A percentile compares a stretch with the other conserved stretches of the same genome.
Conservation (phyloP, 1,140 invertebrate genomes). For the Pachypeltis micranthus region DNA sequence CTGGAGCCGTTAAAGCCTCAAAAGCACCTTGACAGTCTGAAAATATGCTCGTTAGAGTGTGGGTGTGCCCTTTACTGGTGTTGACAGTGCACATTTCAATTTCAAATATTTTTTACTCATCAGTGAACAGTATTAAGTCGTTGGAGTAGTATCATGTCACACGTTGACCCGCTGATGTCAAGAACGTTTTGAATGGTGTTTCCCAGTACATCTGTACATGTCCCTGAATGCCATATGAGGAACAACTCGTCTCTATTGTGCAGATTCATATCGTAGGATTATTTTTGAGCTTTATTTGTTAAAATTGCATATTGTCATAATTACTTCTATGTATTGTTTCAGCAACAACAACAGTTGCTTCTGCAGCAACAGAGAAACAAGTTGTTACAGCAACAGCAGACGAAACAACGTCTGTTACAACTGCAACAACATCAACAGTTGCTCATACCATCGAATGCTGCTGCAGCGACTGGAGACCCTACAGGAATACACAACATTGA, state of each 20-base stretch:
- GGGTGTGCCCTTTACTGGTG: too few species aligned
- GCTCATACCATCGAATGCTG: slow-evolving; percentile 50
- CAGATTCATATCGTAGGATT: too few species aligned
- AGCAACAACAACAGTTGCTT: slow-evolving; percentile 21
- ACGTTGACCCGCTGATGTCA: too few species aligned
- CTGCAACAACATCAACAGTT: slow-evolving; percentile 60
- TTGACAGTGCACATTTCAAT: too few species aligned
- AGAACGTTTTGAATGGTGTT: too few species aligned
- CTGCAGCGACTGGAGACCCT: slow-evolving; percentile 33
- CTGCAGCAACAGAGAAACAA: slow-evolving; percentile 29
- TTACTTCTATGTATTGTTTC: slow-evolving; percentile 11
- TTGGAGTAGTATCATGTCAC: too few species aligned
- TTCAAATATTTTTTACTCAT: too few species aligned
- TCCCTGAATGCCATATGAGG: not conserved
- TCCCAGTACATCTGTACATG: too few species aligned
- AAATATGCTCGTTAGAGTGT: too few species aligned
- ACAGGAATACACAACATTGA: slow-evolving; percentile 59
- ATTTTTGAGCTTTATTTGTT: not conserved
- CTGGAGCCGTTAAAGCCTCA: too few species aligned
- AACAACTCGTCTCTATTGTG: not conserved
- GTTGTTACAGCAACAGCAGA: slow-evolving; percentile 32
- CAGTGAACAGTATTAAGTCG: too few species aligned
- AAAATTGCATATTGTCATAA: slow-evolving; percentile 1
- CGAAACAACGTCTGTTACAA: slow-evolving; percentile 36
- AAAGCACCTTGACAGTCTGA: too few species aligned